These are phyloP conservation scores for Chromis chromis DNA, from an alignment of 2,797 vertebrate genomes.

Conservation along the genomic window DNA sequence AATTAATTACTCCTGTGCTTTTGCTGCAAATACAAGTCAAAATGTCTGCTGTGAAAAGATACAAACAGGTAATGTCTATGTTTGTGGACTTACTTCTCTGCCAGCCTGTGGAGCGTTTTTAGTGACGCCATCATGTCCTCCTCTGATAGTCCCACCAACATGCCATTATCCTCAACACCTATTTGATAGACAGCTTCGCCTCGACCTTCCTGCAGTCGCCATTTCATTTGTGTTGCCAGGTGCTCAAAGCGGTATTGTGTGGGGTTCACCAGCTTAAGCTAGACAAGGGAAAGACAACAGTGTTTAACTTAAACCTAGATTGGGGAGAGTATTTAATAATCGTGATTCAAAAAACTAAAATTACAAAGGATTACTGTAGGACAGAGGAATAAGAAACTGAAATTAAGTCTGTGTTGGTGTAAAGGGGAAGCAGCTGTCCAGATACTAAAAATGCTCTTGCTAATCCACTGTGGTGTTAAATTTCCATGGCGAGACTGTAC, in stretches of 20 bases:
- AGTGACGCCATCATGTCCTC: constrained; percentile 95
- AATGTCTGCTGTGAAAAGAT: too few relatives aligned
- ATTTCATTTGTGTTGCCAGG: constrained; percentile 99
- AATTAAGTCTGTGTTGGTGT: constrained; percentile 16
- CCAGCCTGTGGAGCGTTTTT: constrained; percentile 93
- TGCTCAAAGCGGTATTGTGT: constrained; percentile 98
- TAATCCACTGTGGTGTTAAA: constrained; percentile 51
- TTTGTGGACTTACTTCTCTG: constrained; percentile 89
- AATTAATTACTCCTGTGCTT: too few relatives aligned
- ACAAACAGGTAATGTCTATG: neutral
- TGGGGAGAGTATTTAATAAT: neutral
- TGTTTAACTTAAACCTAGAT: constrained; percentile 3
- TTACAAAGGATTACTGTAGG: neutral
- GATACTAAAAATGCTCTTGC: constrained; percentile 53
- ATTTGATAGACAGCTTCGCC: constrained; percentile 99
- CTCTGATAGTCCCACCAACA: constrained; percentile 94
- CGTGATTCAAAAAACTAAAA: neutral
- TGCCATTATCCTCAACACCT: constrained; percentile 96
- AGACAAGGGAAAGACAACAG: constrained; percentile 36
- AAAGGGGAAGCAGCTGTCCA: constrained; percentile 32
- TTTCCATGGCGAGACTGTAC: constrained; percentile 24
- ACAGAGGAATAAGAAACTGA: neutral
- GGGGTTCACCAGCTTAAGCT: constrained; percentile 97
- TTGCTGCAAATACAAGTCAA: too few relatives aligned
- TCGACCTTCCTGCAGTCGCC: constrained; percentile 95